Evolutionary conservation across 2,888 invertebrate species (phyloP).

Genomic region (Agriopis leucophaearia): DNA sequence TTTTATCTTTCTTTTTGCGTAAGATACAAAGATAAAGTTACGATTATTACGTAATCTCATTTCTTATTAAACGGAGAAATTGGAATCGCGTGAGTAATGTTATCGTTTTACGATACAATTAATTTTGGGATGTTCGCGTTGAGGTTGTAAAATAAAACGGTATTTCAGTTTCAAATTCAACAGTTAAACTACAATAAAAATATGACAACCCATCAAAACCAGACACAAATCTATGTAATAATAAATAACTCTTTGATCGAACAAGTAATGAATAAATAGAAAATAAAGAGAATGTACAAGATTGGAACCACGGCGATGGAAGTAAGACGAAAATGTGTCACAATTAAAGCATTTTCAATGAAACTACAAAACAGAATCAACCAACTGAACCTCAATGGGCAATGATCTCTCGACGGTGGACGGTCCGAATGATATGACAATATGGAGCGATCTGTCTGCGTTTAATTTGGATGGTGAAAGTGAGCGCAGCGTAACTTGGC

Average conservation of each 20-base stretch:
- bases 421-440: neutral
- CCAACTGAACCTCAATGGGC: neutral
- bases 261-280: too few species aligned
- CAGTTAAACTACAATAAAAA: neutral
- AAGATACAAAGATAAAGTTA: slow-evolving; percentile 40
- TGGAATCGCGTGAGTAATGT: slow-evolving; percentile 51
- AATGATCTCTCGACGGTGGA: neutral
- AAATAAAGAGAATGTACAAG: too few species aligned
- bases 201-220: neutral
- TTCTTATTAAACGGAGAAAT: slow-evolving; percentile 30
- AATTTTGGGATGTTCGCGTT: slow-evolving; percentile 14
- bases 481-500: slow-evolving; percentile 13
- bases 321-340: neutral
- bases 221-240: neutral
- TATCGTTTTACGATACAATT: slow-evolving; percentile 37
- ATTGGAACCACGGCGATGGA: neutral
- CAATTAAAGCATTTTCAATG: slow-evolving; percentile 1
- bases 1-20: slow-evolving; percentile 41
- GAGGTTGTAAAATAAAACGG: slow-evolving; percentile 17
- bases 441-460: slow-evolving; percentile 11
- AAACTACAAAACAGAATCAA: slow-evolving; percentile 1
- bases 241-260: too few species aligned
- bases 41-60: slow-evolving; percentile 40
- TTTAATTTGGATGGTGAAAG: slow-evolving; percentile 31
- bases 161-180: slow-evolving; percentile 6